Percentiles rank a stretch among this genome's conserved stretches.
Conservation (phyloP, 1,140 invertebrate species). For the Drosophila erecta region DNA sequence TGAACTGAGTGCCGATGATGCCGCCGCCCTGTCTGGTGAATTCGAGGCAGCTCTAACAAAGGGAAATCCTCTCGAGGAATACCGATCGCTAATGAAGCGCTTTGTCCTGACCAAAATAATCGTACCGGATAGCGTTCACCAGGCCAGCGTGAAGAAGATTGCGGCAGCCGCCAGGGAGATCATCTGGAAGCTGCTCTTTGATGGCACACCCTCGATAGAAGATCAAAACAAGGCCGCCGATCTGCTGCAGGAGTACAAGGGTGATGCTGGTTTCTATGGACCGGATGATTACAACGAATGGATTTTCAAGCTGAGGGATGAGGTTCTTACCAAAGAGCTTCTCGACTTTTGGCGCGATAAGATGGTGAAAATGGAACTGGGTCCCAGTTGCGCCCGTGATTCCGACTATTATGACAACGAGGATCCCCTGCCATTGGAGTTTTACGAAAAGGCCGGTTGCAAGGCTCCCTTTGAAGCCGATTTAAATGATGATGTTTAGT, state of each 20-base stretch:
- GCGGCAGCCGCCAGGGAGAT: constrained; percentile 30
- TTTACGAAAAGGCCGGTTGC: constrained; percentile 68
- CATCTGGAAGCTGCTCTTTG: constrained; percentile 68
- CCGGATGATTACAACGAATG: constrained; percentile 66
- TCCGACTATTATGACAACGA: constrained; percentile 66
- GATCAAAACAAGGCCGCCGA: constrained; percentile 58
- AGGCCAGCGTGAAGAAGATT: constrained; percentile 51
- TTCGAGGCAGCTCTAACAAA: constrained; percentile 51
- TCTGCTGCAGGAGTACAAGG: constrained; percentile 58
- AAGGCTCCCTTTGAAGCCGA: constrained; percentile 56
- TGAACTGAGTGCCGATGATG: constrained; percentile 26
- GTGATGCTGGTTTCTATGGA: constrained; percentile 63
- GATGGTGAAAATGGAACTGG: constrained; percentile 69
- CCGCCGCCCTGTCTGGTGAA: constrained; percentile 38
- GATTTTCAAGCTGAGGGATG: constrained; percentile 67
- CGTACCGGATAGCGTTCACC: constrained; percentile 50
- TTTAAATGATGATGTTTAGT: background rate
- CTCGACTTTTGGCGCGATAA: constrained; percentile 70
- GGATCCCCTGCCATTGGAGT: constrained; percentile 56
- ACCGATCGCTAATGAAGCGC: constrained; percentile 59
- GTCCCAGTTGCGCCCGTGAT: constrained; percentile 65
- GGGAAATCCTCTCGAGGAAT: constrained; percentile 46
- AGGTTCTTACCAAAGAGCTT: constrained; percentile 50
- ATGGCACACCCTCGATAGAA: constrained; percentile 19
- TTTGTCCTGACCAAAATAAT: constrained; percentile 50